Evolutionary conservation across 2,113 vertebrate species (phyloP).

Genomic region (Aldabrachelys gigantea): DNA sequence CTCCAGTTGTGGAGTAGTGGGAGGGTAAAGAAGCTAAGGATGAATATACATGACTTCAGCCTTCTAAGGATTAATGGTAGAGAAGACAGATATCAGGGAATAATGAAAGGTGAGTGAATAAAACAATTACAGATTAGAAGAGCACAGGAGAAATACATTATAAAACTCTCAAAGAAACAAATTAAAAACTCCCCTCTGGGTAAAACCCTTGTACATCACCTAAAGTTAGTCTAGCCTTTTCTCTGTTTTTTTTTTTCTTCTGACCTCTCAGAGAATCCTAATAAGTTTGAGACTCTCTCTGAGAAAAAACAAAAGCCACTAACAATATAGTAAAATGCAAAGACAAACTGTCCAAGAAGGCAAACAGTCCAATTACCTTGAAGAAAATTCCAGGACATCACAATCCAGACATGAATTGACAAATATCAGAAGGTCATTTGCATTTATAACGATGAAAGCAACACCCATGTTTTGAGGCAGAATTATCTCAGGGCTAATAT

Average conservation of each 20-base stretch:
- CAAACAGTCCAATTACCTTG: background rate
- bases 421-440: background rate
- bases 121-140: slow-evolving; percentile 19
- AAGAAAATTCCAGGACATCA: background rate
- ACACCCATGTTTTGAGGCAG: background rate
- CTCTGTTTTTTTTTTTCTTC: background rate
- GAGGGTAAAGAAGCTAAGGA: background rate
- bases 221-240: background rate
- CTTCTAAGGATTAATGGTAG: background rate
- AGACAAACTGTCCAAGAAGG: background rate
- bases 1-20: fast-evolving
- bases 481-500: background rate
- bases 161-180: background rate
- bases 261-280: background rate
- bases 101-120: background rate
- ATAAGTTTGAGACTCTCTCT: background rate
- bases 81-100: background rate
- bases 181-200: background rate
- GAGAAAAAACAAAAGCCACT: background rate
- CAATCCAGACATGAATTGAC: background rate
- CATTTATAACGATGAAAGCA: background rate
- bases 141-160: background rate
- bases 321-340: background rate
- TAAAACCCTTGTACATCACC: background rate
- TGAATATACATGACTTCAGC: background rate